Base-by-base conservation (phyloP, 2,113 vertebrate species). In the Xerus inauris region DNA sequence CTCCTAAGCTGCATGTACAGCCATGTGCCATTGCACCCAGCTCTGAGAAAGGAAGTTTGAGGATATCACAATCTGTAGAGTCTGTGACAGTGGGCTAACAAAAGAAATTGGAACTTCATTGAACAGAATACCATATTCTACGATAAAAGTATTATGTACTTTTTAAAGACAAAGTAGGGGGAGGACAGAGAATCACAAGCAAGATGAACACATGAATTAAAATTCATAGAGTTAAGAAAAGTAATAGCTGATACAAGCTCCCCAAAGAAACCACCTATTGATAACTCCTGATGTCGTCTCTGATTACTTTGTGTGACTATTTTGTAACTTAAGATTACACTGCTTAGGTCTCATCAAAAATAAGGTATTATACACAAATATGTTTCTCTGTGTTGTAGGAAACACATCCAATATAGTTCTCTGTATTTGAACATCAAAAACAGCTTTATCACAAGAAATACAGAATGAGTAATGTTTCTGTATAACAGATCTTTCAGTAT, bases 211-310 rank as follows among this genome's bases (percentile, higher is more conserved):
- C 59, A 76, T 49, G 1, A 81, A 40, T 24, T 97, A 91, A 97
- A 98, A 97, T 96, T 98, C 96, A 94, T 97, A 97, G 91, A 97
- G 77, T 69, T 81, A 35, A 81, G 87, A 77, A 97, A 98, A 94
- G 97, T 71, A 97, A 94, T 93, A 97, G 42, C 8, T 98, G 89
- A 95, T 75, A 75, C 47, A 35, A 93, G n/a, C 81, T 93, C 80
- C 72, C 84, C 64, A 92, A 94, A 97, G 65, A 79, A 97, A 95
- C 54, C 20, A 22, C 86, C 54, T 69, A 49, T 45, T 62, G 94
- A 94, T 89, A 96, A 95, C 88, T 35, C 59, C 28, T 95, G 75
- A 79, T 77, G 83, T 96, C 91, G 89, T 93, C 77, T 94, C 92
- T 97, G 85, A 97, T 88, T 82, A 91, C 97, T 91, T 91, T 96